phyloP scores from a whole-genome alignment of 2,888 invertebrate species.

The Unio delphinus region DNA sequence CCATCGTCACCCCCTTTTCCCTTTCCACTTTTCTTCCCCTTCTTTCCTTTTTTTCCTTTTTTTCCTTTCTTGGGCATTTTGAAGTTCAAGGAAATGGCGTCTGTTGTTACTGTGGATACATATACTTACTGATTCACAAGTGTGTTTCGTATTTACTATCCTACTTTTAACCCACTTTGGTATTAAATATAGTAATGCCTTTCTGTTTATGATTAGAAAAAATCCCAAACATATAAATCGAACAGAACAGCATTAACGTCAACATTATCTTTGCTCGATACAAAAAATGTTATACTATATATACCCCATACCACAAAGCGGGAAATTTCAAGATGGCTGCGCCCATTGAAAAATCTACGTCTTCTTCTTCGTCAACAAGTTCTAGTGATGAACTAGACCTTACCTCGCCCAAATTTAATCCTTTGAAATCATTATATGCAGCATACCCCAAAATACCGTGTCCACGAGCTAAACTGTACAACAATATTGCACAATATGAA shows the following conservation, averaged over 20 bases:
- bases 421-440: constrained; percentile 45
- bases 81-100: constrained; percentile 24
- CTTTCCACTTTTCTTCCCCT: constrained; percentile 51
- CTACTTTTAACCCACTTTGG: too few species aligned
- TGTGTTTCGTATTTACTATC: constrained; percentile 5
- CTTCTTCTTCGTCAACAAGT: constrained; percentile 14
- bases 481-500: constrained; percentile 54
- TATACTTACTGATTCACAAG: background rate
- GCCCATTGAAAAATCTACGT: constrained; percentile 23
- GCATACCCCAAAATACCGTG: constrained; percentile 37
- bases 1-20: constrained; percentile 46
- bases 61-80: constrained; percentile 35
- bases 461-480: constrained; percentile 42
- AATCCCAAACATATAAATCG: too few species aligned
- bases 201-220: too few species aligned
- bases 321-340: constrained; percentile 44
- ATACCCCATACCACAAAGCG: too few species aligned
- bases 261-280: background rate
- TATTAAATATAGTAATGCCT: too few species aligned
- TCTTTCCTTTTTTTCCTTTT: constrained; percentile 54
- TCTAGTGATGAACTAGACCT: constrained; percentile 38
- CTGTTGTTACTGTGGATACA: constrained; percentile 25
- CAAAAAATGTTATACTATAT: background rate
- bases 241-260: background rate
- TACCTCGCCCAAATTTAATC: constrained; percentile 51